Evolutionary conservation across 2,888 invertebrate genomes (phyloP).

Genomic region (Chloroclystis v-ata): DNA sequence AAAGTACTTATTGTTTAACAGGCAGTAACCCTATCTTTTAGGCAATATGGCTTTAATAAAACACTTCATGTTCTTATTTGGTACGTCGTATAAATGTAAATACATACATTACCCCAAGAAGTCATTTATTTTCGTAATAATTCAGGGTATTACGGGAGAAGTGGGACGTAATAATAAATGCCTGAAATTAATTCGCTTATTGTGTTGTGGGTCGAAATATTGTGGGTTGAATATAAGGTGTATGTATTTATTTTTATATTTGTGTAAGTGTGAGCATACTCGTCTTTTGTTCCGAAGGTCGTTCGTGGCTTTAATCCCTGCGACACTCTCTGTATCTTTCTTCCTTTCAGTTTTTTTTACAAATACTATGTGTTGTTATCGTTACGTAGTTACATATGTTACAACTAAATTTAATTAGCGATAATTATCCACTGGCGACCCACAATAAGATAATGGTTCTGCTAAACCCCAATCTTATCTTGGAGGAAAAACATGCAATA

Average conservation of each 20-base stretch:
- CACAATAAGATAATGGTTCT: no score
- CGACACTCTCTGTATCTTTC: no score
- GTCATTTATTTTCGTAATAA: conserved; percentile 26
- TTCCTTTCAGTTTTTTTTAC: no score
- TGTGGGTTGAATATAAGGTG: neutral
- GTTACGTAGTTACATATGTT: no score
- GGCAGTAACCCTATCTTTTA: no score
- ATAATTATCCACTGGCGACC: no score
- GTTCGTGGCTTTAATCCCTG: no score
- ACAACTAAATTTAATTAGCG: no score
- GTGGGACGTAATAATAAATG: conserved; percentile 22
- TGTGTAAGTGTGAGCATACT: no score
- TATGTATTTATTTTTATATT: no score
- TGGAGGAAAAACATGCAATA: conserved; percentile 2
- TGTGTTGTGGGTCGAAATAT: conserved; percentile 17
- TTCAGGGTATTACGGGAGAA: conserved; percentile 22
- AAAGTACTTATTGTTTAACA: neutral
- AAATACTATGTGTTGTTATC: no score
- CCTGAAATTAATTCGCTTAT: conserved; percentile 23
- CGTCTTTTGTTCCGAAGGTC: no score
- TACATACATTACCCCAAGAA: conserved; percentile 19
- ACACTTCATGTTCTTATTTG: neutral
- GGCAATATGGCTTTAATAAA: neutral
- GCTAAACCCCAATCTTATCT: neutral
- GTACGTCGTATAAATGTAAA: conserved; percentile 17